Evolutionary conservation across 2,888 invertebrate species (phyloP), one percentile per base, ranked within the genome.

Genomic region (Clunio marinus): DNA sequence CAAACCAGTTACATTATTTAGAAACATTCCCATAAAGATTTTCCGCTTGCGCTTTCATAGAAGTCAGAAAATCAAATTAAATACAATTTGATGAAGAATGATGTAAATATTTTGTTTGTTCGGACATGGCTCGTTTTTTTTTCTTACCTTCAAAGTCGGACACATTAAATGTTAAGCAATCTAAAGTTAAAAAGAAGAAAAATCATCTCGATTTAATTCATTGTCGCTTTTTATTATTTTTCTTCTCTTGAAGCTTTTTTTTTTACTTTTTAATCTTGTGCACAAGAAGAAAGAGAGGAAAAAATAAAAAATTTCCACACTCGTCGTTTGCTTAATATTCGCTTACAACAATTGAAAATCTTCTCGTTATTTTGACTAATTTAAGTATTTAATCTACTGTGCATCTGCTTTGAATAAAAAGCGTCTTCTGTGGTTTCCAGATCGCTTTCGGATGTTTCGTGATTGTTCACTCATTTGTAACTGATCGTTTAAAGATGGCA

Each of bases 381-480:
- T 45, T 15, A 27, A 10, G 27, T 57, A 22, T 57, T 27, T 45
- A 4, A 45, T 8, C 27, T 57, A 57, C 7, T 28, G 63, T 63
- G 63, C 25, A 63, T 66, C 66, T 22, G 55, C 51, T 55, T 32
- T 51, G 55, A 66, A 66, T 55, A 66, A 66, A 27, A 66, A 66
- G n/a, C 66, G 66, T 20, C 24, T 66, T 66, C 66, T 28, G 25
- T 55, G 66, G n/a, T 45, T 66, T 55, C 55, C 55, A 25, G 66
- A 66, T 66, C 51, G 20, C 15, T 66, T 66, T 28, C 35, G 51
- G 28, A 66, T 28, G 46, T 35, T 66, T 20, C 55, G 66, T 24
- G 15, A 20, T 28, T n/a, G 28, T 55, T 55, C 17, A 20, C 17
- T 46, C 8, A 8, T 45, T 25, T 3, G 27, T n/a, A 25, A 24